Evolutionary conservation across 2,113 vertebrate genomes (phyloP).

Genomic region (Montifringilla adamsi): DNA sequence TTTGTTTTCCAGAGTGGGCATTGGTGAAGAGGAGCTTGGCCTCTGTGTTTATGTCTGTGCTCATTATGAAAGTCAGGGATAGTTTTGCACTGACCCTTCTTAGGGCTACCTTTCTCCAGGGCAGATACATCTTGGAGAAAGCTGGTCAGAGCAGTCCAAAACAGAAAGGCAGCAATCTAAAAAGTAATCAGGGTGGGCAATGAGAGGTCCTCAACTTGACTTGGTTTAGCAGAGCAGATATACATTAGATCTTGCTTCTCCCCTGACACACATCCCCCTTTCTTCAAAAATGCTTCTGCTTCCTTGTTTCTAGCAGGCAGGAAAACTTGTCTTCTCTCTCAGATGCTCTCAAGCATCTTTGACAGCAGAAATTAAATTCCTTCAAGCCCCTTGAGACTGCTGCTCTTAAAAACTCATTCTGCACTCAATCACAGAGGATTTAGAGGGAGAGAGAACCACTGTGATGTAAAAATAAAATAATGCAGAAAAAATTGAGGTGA

Average conservation of each 20-base stretch:
- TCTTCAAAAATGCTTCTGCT: neutral
- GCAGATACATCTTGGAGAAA: neutral
- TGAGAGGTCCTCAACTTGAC: neutral
- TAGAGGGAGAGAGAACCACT: neutral
- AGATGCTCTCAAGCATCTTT: neutral
- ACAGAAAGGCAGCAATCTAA: neutral
- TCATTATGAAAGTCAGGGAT: neutral
- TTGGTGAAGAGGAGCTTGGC: rapidly evolving
- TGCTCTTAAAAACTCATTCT: neutral
- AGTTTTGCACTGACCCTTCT: neutral
- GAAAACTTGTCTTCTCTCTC: neutral
- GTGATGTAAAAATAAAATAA: neutral
- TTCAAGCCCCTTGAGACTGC: neutral
- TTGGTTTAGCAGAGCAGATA: neutral
- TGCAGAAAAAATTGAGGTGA: neutral
- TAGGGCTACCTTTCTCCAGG: neutral
- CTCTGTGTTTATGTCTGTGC: neutral
- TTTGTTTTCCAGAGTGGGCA: neutral
- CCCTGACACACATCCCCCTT: neutral
- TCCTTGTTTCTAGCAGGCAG: neutral
- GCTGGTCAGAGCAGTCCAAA: neutral
- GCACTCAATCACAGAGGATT: neutral
- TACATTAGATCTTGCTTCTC: neutral
- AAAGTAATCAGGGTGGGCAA: neutral
- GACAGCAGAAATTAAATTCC: neutral